Base-by-base conservation (phyloP, 2,888 invertebrate genomes). In the Drosophila tripunctata region DNA sequence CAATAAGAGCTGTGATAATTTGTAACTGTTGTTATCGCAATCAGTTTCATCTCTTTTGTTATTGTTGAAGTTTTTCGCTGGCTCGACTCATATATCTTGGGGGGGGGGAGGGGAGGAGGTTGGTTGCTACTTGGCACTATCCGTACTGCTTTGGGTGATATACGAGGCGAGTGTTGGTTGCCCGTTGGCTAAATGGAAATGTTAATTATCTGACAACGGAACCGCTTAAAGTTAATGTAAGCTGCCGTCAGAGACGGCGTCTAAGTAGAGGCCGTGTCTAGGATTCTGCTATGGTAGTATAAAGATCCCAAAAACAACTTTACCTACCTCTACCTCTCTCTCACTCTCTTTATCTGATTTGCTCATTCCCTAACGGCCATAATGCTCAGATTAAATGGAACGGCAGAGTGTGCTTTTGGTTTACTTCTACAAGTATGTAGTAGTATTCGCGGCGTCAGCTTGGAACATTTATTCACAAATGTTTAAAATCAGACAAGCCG, bases 151-250 rank as follows among this genome's bases (percentile, higher is more conserved):
- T 41, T 17, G 21, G 43, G 35, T 74, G 73, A 76, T 74, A 76
- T 74, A 72, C 31, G 73, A 63, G 63, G 60, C 47, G 44, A 41
- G 56, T 38, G 21, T 38, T 24, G 50, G 19, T n/a, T n/a, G n/a
- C n/a, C 43, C 48, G 50, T 55, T 38, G 14, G 63, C 63, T 67
- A 66, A 86, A 76, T 73, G 87, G 67, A 78, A 87, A 84, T 87
- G 81, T 84, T 87, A 86, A 81, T 81, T 81, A 81, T 81, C 85
- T 75, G 78, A 80, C 78, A 80, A 75, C 78, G 75, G 75, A 75
- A 73, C 47, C 72, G 78, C 79, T 78, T 65, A 56, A 65, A 73
- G 66, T 64, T 68, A 57, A 66, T 67, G 70, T 75, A 40, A 54
- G 31, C 36, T 19, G 33, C 10, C 44, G 55, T 51, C 55, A 40